Evolutionary conservation across 2,113 vertebrate genomes (phyloP).

Genomic region (Lepus americanus): DNA sequence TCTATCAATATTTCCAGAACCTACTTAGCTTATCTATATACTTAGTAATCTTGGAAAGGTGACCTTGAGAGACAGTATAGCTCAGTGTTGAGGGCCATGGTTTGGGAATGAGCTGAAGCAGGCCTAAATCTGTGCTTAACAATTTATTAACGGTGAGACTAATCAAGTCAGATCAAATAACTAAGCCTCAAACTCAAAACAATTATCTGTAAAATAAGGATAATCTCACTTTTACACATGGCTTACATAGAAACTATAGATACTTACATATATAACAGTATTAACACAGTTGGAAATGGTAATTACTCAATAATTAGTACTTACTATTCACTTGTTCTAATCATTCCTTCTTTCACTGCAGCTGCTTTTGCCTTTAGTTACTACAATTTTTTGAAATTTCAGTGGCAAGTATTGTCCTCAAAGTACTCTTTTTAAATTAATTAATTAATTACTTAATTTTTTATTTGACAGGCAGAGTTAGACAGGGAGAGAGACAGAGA

Average conservation of each 20-base stretch:
- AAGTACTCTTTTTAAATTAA: too few species aligned
- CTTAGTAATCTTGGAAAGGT: not conserved
- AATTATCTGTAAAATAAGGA: not conserved
- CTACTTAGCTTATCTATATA: not conserved
- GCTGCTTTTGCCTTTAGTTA: not conserved
- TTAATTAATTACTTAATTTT: too few species aligned
- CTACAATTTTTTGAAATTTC: not conserved
- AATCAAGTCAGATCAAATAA: not conserved
- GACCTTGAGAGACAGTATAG: not conserved
- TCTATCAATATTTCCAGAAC: not conserved
- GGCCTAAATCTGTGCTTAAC: not conserved
- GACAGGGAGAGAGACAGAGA: too few species aligned
- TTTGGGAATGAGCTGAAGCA: not conserved
- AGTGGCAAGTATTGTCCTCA: not conserved
- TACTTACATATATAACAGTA: not conserved
- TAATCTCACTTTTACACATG: not conserved
- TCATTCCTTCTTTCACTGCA: fast-evolving
- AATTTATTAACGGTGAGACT: not conserved
- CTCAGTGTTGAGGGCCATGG: not conserved
- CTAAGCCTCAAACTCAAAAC: not conserved
- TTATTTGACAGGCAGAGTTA: too few species aligned
- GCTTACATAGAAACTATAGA: not conserved
- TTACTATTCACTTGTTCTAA: not conserved
- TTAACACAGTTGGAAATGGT: not conserved
- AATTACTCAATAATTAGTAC: not conserved